Conservation (phyloP, 2,113 vertebrate species). For the Ictalurus furcatus region DNA sequence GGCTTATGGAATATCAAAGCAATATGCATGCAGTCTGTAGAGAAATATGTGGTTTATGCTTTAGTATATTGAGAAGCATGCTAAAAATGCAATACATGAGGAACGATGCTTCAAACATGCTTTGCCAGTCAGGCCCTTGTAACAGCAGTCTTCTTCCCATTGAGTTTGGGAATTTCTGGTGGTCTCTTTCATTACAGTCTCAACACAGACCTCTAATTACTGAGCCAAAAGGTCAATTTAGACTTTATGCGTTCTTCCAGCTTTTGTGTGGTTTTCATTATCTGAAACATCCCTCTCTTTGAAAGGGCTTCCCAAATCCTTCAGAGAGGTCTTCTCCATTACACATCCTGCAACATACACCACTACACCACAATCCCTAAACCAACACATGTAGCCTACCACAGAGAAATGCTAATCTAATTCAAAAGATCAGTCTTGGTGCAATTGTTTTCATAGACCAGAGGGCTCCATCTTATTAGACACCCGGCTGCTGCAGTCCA, state of each 20-base stretch:
- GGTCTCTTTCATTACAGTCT: conserved; percentile 68
- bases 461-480: conserved; percentile 52
- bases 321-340: conserved; percentile 35
- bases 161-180: conserved; percentile 58
- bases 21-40: too few relatives aligned
- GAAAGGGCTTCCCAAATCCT: conserved; percentile 43
- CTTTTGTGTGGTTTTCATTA: conserved; percentile 57
- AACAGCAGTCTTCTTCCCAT: conserved; percentile 24
- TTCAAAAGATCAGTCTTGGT: conserved; percentile 49
- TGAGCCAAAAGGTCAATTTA: conserved; percentile 59
- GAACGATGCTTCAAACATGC: conserved; percentile 36
- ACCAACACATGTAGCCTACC: conserved; percentile 42
- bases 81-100: background rate
- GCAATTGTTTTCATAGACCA: conserved; percentile 54
- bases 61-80: background rate
- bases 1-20: background rate
- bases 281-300: conserved; percentile 50
- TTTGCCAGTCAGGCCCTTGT: conserved; percentile 5
- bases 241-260: conserved; percentile 61
- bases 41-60: background rate
- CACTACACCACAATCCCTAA: conserved; percentile 45
- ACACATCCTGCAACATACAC: conserved; percentile 34
- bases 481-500: conserved; percentile 46
- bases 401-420: conserved; percentile 40
- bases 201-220: conserved; percentile 62